These are phyloP conservation scores for Cryptophagus acutangulus DNA, from an alignment of 2,888 invertebrate genomes.

Conservation along the genomic window DNA sequence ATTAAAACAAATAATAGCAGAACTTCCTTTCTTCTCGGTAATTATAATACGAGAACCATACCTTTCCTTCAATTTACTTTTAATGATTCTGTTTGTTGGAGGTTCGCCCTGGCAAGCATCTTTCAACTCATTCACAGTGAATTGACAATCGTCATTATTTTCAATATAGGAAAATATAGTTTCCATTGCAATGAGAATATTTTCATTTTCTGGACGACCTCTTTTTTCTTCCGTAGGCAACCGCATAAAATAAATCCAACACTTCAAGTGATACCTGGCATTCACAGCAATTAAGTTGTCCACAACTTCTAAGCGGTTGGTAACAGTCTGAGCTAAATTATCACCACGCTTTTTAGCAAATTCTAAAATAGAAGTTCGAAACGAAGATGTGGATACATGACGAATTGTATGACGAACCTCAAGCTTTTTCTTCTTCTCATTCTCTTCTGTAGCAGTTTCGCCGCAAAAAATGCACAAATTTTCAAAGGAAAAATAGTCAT, in stretches of 20 bases:
- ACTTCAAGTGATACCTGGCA: conserved; percentile 1
- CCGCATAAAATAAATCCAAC: conserved; percentile 2
- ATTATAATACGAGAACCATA: too few relatives aligned
- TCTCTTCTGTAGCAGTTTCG: not conserved
- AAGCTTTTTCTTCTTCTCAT: not conserved
- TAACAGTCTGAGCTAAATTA: not conserved
- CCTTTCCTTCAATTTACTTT: conserved; percentile 1
- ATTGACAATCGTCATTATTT: conserved; percentile 1
- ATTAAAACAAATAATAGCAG: conserved; percentile 38
- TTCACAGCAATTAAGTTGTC: conserved; percentile 1
- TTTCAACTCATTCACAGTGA: conserved; percentile 1
- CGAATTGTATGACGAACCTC: conserved; percentile 1
- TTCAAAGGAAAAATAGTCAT: conserved; percentile 1
- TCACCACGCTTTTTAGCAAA: conserved; percentile 2
- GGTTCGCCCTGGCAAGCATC: conserved; percentile 13
- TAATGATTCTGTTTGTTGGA: conserved; percentile 10
- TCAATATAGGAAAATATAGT: conserved; percentile 1
- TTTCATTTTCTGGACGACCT: conserved; percentile 1
- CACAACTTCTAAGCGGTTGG: not conserved
- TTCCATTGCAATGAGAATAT: not conserved
- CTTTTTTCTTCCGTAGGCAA: not conserved
- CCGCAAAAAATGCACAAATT: not conserved
- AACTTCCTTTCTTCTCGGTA: conserved; percentile 25
- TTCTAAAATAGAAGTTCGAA: conserved; percentile 1
- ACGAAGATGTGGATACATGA: not conserved